These are phyloP conservation scores for Bemisia tabaci DNA, from an alignment of 1,140 invertebrate genomes.

Conservation along the genomic window DNA sequence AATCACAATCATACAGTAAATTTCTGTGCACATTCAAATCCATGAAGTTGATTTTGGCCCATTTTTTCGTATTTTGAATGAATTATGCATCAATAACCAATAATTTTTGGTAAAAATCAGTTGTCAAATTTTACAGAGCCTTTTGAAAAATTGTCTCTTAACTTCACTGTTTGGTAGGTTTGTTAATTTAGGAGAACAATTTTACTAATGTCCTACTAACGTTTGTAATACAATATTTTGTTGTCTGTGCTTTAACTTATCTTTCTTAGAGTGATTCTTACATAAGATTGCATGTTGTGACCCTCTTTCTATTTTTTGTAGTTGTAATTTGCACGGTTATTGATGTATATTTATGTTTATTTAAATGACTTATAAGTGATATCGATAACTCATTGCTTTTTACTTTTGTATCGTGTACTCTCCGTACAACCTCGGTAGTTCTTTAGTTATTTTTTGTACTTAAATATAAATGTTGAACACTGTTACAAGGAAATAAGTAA, in stretches of 20 bases:
- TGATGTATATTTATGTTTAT: neutral
- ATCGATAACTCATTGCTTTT: neutral
- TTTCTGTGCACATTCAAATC: neutral
- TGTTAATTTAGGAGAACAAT: no score
- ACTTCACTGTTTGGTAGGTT: neutral
- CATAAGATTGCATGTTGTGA: neutral
- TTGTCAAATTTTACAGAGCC: neutral
- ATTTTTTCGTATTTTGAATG: neutral
- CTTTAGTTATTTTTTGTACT: neutral
- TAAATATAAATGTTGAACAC: conserved; percentile 1
- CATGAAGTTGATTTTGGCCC: neutral
- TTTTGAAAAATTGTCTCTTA: neutral
- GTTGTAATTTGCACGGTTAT: neutral
- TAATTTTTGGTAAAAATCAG: neutral
- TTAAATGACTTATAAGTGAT: neutral
- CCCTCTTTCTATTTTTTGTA: neutral
- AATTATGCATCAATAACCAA: neutral
- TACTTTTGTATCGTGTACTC: neutral
- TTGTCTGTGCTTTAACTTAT: neutral
- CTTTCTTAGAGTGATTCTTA: neutral
- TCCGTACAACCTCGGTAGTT: neutral
- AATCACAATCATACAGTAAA: no score
- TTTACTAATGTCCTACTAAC: no score
- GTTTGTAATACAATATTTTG: no score
- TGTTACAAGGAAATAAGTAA: no score